Evolutionary conservation across 2,888 invertebrate species (phyloP).

Genomic region (Busseola fusca): DNA sequence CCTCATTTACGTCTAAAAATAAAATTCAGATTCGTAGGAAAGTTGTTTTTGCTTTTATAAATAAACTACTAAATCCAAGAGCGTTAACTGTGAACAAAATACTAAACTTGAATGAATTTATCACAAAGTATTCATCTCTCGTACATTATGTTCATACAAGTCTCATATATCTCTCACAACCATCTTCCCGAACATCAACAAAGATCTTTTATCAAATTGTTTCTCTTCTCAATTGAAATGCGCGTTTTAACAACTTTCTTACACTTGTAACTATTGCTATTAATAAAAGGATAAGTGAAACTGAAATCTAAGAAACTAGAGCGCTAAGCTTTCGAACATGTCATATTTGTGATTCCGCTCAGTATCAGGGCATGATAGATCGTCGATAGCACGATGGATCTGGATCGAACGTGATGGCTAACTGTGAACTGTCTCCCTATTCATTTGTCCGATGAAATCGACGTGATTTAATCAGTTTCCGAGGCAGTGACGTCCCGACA

Average conservation of each 20-base stretch:
- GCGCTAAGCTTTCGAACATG: slow-evolving; percentile 46
- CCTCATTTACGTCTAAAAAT: slow-evolving; percentile 2
- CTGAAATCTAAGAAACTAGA: slow-evolving; percentile 33
- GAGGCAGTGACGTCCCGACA: slow-evolving; percentile 81
- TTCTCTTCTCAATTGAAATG: slow-evolving; percentile 27
- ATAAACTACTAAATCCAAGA: slow-evolving; percentile 10
- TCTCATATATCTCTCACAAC: slow-evolving; percentile 34
- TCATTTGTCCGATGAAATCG: slow-evolving; percentile 83
- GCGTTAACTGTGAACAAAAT: slow-evolving; percentile 21
- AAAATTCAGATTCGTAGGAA: background rate
- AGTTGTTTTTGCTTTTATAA: background rate
- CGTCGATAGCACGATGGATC: slow-evolving; percentile 73
- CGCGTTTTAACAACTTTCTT: slow-evolving; percentile 29
- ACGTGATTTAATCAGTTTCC: slow-evolving; percentile 87
- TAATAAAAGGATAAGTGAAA: slow-evolving; percentile 43
- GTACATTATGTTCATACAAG: slow-evolving; percentile 22
- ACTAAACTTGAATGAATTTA: slow-evolving; percentile 36
- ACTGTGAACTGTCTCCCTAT: slow-evolving; percentile 78
- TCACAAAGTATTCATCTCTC: slow-evolving; percentile 25
- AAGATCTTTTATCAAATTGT: slow-evolving; percentile 42
- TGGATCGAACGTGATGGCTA: slow-evolving; percentile 82
- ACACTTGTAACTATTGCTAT: slow-evolving; percentile 18
- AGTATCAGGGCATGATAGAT: slow-evolving; percentile 68
- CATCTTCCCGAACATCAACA: slow-evolving; percentile 30
- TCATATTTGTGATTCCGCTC: slow-evolving; percentile 50